Base-by-base conservation (phyloP, 2,888 invertebrate species). In the Oegoconia quadripuncta region DNA sequence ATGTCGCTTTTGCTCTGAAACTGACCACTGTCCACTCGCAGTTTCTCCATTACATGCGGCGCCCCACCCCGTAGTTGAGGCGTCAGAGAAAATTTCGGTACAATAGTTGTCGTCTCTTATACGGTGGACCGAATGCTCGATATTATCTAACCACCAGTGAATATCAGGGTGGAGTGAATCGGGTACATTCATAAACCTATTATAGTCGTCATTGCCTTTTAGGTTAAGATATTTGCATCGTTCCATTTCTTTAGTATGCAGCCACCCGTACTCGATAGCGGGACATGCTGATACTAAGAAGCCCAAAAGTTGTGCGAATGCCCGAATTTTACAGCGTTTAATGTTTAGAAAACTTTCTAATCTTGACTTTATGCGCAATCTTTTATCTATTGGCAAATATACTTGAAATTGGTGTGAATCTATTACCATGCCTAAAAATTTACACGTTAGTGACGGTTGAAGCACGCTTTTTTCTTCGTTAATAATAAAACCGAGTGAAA, bases 21-120 rank as follows among this genome's bases (percentile, higher is more conserved):
- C 30, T 11, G 31, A 31, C 50, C 52, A 53, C 1, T 6, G n/a
- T 1, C 53, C 50, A 17, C 32, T 37, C 7, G 45, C 46, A 1
- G 22, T 29, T 6, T 45, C 36, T 6, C 18, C 25, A 3, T 34
- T 28, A 39, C 41, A 45, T 4, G 34, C 15, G n/a, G 37, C 42
- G 2, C 48, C 44, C 48, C 48, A 45, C 46, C 48, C 13, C 1
- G 7, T 8, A 8, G 9, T n/a, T 11, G 6, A 11, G n/a, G 7
- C 26, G n/a, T n/a, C n/a, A 30, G 39, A 33, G 32, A 29, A 48
- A 8, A 48, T 43, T 13, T 41, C 45, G 1, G 34, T 15, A 8
- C 3, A 13, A n/a, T 30, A 47, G 2, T 23, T 3, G 11, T 40
- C 33, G 13, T 33, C 12, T 9, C 26, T 13, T 1, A 34, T 34